phyloP scores from a whole-genome alignment of 2,797 vertebrate species.

The Xenops minutus region DNA sequence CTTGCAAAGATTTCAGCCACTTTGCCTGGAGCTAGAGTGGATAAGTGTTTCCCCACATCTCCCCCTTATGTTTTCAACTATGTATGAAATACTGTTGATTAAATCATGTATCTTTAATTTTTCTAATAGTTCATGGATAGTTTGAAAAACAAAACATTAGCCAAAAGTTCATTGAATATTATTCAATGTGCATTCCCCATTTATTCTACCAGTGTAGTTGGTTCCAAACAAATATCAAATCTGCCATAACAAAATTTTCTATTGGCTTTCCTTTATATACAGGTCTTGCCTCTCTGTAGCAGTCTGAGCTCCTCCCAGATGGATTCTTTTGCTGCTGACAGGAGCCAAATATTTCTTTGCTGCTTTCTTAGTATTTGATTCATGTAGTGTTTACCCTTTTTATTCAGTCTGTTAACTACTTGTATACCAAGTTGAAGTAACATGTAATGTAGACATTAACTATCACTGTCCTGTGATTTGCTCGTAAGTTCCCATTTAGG shows the following conservation, averaged over 20 bases:
- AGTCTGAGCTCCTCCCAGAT: not conserved
- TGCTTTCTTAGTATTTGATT: not conserved
- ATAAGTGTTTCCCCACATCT: not conserved
- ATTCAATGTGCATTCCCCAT: not conserved
- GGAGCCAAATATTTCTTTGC: not conserved
- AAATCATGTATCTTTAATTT: not conserved
- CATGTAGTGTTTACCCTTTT: not conserved
- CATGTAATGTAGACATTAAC: not conserved
- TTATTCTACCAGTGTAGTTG: not conserved
- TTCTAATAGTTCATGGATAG: not conserved
- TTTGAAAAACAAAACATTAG: not conserved
- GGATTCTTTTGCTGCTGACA: slow-evolving; percentile 5
- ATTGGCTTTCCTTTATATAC: slow-evolving; percentile 1
- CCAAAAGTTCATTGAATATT: not conserved
- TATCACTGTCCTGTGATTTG: not conserved
- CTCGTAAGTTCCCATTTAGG: not conserved
- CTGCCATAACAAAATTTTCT: slow-evolving; percentile 24
- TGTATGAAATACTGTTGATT: not conserved
- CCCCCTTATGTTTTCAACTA: not conserved
- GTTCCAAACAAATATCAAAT: slow-evolving; percentile 63
- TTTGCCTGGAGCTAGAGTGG: not conserved
- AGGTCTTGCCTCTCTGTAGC: not conserved
- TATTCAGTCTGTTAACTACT: not conserved
- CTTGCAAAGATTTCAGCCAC: not conserved
- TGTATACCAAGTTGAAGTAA: not conserved